A percentile compares a stretch with the other conserved stretches of the same genome.
These are phyloP conservation scores for Arctia plantaginis DNA, from an alignment of 2,888 invertebrate genomes.

Conservation along the genomic window DNA sequence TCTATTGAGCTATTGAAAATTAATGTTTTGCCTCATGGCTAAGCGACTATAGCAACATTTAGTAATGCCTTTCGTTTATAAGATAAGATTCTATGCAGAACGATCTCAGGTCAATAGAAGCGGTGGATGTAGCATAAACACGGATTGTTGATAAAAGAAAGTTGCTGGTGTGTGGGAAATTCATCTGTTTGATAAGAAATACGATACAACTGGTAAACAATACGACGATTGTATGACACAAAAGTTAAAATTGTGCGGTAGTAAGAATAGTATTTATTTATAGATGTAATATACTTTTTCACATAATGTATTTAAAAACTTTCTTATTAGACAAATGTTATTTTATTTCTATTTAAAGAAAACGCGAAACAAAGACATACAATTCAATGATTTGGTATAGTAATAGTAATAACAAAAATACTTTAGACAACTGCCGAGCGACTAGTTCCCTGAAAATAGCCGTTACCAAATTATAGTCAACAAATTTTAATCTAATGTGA, in stretches of 20 bases:
- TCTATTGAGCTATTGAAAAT: constrained; percentile 38
- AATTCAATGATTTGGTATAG: neutral
- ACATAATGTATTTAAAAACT: neutral
- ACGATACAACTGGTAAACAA: constrained; percentile 30
- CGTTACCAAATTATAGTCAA: neutral
- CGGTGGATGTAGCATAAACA: constrained; percentile 27
- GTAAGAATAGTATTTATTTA: constrained; percentile 18
- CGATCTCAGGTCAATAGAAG: constrained; percentile 37
- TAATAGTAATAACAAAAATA: too few relatives aligned
- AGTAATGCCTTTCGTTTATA: constrained; percentile 39
- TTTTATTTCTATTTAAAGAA: neutral
- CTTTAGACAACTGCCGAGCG: too few relatives aligned
- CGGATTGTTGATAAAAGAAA: constrained; percentile 38
- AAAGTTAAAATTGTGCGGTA: constrained; percentile 12
- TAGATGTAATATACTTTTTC: constrained; percentile 12
- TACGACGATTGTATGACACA: constrained; percentile 28
- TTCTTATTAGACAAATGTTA: neutral
- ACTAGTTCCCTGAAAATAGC: too few relatives aligned
- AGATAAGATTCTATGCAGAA: constrained; percentile 46
- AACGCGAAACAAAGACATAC: neutral
- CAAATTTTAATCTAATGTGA: neutral
- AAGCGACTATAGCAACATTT: constrained; percentile 28
- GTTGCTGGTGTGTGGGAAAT: constrained; percentile 41
- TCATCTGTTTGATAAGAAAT: constrained; percentile 7
- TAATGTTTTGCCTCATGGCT: constrained; percentile 45